Base-by-base conservation (phyloP, 2,797 vertebrate genomes). In the Aselliscus stoliczkanus region DNA sequence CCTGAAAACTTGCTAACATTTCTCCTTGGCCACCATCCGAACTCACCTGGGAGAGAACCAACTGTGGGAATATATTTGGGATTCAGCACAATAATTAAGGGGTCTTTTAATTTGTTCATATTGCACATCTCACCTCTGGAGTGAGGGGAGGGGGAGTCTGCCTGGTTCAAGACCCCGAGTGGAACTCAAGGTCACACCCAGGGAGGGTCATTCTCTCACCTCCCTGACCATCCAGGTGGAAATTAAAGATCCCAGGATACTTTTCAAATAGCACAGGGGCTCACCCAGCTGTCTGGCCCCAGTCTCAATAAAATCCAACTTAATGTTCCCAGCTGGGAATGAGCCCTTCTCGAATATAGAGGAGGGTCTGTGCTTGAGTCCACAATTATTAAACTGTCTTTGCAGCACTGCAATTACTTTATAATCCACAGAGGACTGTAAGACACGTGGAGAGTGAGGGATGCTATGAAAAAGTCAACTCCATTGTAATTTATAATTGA, bases 261-360 rank as follows among this genome's bases (percentile, higher is more conserved):
- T 96, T 91, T 97, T 96, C 94, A 97, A 80, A 86, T n/a, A 97
- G 94, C 82, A 50, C 31, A 50, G n/a, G 94, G 86, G 95, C 95
- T 93, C 97, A 72, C 0, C 1, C 80, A 94, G 79, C 80, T 97
- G 88, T 95, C 94, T 90, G 64, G 47, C 69, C 73, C 10, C n/a
- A 10, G 88, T 92, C 42, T 96, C 85, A 29, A 50, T 97, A 96
- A 86, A 94, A 90, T n/a, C 58, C 65, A 93, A 56, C 23, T 97
- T 94, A 89, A 23, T 76, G 52, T 94, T 93, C 85, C 90, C 37
- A 2, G 27, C 84, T 92, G 83, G 70, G 95, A 97, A 86, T 2
- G 34, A 90, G 50, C 39, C 81, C 62, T 88, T 93, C 84, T 93
- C 5, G 23, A 95, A 84, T 27, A 92, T 44, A 84, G 95, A 96